Percentiles rank a stretch among this genome's conserved stretches.
Conservation (phyloP, 2,113 vertebrate genomes). For the Copsychus sechellarum region DNA sequence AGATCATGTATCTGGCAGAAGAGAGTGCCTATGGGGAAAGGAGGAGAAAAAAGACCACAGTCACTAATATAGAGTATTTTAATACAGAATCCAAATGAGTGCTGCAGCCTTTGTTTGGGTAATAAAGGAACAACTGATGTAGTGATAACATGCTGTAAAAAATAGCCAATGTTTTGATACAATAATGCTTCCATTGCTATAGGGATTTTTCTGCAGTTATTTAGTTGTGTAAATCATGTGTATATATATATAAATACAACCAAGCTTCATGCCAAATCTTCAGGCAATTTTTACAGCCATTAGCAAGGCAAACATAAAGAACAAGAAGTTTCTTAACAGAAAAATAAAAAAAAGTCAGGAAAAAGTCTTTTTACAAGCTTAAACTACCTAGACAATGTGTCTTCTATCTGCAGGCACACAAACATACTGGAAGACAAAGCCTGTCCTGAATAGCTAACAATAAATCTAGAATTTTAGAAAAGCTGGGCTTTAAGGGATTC, state of each 20-base stretch:
- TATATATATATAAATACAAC: neutral
- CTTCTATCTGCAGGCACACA: neutral
- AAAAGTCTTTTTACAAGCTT: neutral
- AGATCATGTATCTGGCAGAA: neutral
- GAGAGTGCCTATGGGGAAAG: neutral
- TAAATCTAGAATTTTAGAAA: neutral
- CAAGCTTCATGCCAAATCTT: neutral
- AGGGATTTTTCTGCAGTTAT: slow-evolving; percentile 5
- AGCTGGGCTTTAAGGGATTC: neutral
- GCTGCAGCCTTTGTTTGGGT: neutral
- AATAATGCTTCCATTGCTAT: neutral
- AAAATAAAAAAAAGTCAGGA: neutral
- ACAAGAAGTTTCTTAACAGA: neutral
- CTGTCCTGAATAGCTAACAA: neutral
- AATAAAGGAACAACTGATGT: slow-evolving; percentile 17
- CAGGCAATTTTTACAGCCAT: neutral
- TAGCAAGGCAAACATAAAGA: neutral
- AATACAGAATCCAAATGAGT: neutral
- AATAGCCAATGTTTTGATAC: neutral
- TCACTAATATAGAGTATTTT: neutral
- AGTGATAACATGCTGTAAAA: neutral
- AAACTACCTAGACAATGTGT: neutral
- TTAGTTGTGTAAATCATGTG: neutral
- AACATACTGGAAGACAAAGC: neutral
- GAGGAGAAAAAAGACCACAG: neutral